Base-by-base conservation (phyloP, 2,888 invertebrate species). In the Zaprionus obscuricornis region DNA sequence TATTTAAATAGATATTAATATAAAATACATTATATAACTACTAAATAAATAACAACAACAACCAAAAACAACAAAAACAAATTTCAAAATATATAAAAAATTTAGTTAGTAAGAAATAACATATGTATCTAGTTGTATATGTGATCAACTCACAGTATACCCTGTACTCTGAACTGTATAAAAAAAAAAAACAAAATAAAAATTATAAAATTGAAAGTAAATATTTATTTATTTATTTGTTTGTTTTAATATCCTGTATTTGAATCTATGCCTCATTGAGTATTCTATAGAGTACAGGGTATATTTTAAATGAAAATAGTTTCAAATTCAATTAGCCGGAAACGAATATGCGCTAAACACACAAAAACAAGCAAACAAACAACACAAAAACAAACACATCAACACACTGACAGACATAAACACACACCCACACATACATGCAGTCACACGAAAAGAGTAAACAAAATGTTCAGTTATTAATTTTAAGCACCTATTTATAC, bases 251-350 rank as follows among this genome's bases (percentile, higher is more conserved):
- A n/a, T n/a, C n/a, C n/a, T n/a, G n/a, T n/a, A n/a, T n/a, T n/a
- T n/a, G n/a, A n/a, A n/a, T n/a, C n/a, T n/a, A 36, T 33, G 26
- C 10, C 31, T 55, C 8, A 27, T n/a, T n/a, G n/a, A n/a, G 26
- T 10, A 20, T 7, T 11, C 27, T 16, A 7, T 2, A 17, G 50
- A 14, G 29, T 34, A 42, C 47, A 55, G 62, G 72, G 50, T 39
- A 50, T 42, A 5, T 27, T 56, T 27, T 34, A 66, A 40, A 39
- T 46, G 78, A 47, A 49, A 47, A 64, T 66, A 73, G 70, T 72
- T 81, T 63, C 85, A 85, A 83, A 76, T 83, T 85, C 81, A 83
- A 79, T 76, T 83, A 69, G 64, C 14, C 20, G 17, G 31, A 46
- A 57, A 31, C 36, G 36, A 43, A 49, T 43, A 40, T 49, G 47